phyloP scores from a whole-genome alignment of 2,888 invertebrate genomes.

The Macrophya alboannulata region DNA sequence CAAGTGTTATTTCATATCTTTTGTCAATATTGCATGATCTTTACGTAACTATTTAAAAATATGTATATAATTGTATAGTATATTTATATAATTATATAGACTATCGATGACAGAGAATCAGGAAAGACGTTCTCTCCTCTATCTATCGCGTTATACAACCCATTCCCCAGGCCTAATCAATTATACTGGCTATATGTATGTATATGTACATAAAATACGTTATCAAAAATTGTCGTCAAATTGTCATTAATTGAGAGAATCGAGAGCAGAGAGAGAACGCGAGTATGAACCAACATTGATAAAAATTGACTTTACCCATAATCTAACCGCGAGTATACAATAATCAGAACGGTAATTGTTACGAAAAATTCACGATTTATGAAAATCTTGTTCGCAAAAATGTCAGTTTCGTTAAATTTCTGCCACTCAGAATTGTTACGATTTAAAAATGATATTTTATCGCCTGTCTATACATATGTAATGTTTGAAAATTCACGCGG shows the following conservation, averaged over 20 bases:
- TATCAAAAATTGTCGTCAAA: constrained; percentile 16
- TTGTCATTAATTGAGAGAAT: constrained; percentile 21
- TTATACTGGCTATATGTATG: constrained; percentile 46
- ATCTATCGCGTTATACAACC: constrained; percentile 37
- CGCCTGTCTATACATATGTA: neutral
- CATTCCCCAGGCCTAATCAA: constrained; percentile 47
- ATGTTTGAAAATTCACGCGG: neutral
- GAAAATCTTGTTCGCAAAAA: neutral
- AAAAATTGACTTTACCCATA: neutral
- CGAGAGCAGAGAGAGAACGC: neutral
- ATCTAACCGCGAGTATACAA: neutral
- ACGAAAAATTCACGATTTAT: neutral
- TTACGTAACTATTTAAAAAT: constrained; percentile 22
- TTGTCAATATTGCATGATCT: constrained; percentile 49
- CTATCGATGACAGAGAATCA: constrained; percentile 17
- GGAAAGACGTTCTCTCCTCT: neutral
- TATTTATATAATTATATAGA: constrained; percentile 17
- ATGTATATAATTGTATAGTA: neutral
- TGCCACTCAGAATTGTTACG: neutral
- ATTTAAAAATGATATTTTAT: neutral
- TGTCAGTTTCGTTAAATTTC: neutral
- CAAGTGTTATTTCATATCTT: constrained; percentile 33
- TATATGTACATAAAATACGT: constrained; percentile 40
- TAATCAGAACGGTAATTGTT: neutral
- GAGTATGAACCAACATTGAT: neutral